Base-by-base conservation (phyloP, 2,888 invertebrate genomes). In the Lacanobia oleracea region DNA sequence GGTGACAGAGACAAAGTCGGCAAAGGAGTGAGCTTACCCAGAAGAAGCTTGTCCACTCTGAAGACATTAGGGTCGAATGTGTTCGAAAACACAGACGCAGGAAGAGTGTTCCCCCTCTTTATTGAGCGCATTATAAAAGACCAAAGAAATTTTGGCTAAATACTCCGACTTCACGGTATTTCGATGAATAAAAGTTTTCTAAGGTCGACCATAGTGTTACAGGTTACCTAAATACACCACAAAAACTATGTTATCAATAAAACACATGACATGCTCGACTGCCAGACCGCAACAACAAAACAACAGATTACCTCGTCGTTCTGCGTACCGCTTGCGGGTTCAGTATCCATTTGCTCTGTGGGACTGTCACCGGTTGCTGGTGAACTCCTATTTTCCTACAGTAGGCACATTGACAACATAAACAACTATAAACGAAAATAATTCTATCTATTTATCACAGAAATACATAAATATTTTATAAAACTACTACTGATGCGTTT, bases 361-460 rank as follows among this genome's bases (percentile, higher is more conserved):
- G 84, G 77, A 71, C 77, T 82, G 75, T 88, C 89, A 82, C 88
- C 78, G 88, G 84, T 88, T 83, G 89, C 86, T 75, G 90, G 77
- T 76, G 86, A 87, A 78, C 87, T 88, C 84, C 89, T 85, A 86
- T 84, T 86, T 70, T 86, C 91, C 92, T 93, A 91, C 82, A 89
- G 88, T 88, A 89, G 87, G 88, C 87, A 91, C 88, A 91, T 88
- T 86, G 88, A 91, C 86, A 88, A 88, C 86, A 87, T 89, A 87
- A 87, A 88, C 81, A 83, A 85, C 83, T 85, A 87, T 81, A 76
- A 53, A 77, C 82, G 54, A 73, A 84, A 75, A 69, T 45, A 75
- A 78, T 74, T 71, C 64, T 70, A 83, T 80, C 65, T 65, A 75
- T 48, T 45, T 70, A 53, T 75, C 56, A 66, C 54, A 79, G 12